Conservation (phyloP, 2,797 vertebrate genomes). For the Melanotaenia boesemani region DNA sequence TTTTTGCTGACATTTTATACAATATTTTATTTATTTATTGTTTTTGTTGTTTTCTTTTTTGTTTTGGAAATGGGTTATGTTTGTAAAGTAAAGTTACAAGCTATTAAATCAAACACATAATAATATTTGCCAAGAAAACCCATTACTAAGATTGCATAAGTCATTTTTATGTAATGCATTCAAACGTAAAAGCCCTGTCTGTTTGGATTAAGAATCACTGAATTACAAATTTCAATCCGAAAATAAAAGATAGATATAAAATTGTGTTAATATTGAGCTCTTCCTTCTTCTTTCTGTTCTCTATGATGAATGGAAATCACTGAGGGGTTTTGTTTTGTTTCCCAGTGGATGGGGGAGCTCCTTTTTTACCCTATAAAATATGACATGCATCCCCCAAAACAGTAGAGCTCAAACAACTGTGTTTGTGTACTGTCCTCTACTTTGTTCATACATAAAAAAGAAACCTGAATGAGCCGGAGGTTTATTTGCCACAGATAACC, state of each 20-base stretch:
- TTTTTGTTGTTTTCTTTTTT: too few relatives aligned
- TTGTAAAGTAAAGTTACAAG: too few relatives aligned
- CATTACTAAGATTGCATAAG: too few relatives aligned
- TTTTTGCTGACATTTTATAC: background rate
- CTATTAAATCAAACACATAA: too few relatives aligned
- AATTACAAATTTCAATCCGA: background rate
- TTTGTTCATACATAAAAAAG: conserved; percentile 14
- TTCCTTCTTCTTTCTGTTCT: background rate
- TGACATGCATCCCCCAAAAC: conserved; percentile 24
- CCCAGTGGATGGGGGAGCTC: background rate
- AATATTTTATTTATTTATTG: too few relatives aligned
- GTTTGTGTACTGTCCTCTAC: conserved; percentile 10
- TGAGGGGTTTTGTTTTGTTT: conserved; percentile 37
- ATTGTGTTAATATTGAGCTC: background rate
- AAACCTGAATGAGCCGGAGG: conserved; percentile 17
- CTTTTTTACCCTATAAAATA: background rate
- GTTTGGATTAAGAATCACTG: background rate
- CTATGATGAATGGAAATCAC: conserved; percentile 42
- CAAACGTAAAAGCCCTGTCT: background rate
- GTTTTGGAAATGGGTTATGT: too few relatives aligned
- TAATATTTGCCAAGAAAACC: too few relatives aligned
- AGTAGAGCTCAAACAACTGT: conserved; percentile 20
- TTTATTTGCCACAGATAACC: conserved; percentile 65
- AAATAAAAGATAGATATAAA: background rate
- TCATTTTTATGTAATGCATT: background rate